Percentiles rank a stretch among this genome's conserved stretches.
Evolutionary conservation across 2,888 invertebrate genomes (phyloP).

Genomic region (Eilema sororculum): DNA sequence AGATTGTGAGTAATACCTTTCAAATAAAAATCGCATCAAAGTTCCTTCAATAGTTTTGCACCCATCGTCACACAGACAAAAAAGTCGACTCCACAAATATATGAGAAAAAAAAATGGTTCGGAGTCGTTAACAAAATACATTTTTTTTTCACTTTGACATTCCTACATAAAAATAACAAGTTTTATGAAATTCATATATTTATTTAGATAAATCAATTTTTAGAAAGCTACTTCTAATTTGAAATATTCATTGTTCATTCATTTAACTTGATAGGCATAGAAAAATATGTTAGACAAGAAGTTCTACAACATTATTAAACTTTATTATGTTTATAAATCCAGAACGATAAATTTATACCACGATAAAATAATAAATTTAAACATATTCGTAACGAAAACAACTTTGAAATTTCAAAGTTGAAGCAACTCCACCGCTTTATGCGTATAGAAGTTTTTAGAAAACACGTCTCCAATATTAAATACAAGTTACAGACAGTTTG

Average conservation of each 20-base stretch:
- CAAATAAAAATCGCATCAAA: no score
- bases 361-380: constrained; percentile 63
- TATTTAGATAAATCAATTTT: no score
- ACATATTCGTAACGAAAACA: constrained; percentile 66
- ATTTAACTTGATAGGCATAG: background rate
- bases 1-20: no score
- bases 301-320: background rate
- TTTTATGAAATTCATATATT: no score
- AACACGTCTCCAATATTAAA: constrained; percentile 83
- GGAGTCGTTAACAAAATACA: no score
- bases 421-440: constrained; percentile 63
- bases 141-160: no score
- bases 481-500: constrained; percentile 81
- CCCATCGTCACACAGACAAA: no score
- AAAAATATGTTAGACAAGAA: background rate
- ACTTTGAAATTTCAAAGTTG: constrained; percentile 76
- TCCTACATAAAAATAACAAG: no score
- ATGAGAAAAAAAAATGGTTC: no score
- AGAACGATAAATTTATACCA: constrained; percentile 13
- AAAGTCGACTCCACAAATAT: no score
- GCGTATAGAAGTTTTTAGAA: constrained; percentile 68
- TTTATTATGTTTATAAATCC: background rate
- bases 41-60: no score
- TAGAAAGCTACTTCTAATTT: background rate
- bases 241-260: background rate